Evolutionary conservation across 1,140 invertebrate genomes (phyloP), one percentile per base, ranked within the genome.

Genomic region (Palaemon carinicauda): DNA sequence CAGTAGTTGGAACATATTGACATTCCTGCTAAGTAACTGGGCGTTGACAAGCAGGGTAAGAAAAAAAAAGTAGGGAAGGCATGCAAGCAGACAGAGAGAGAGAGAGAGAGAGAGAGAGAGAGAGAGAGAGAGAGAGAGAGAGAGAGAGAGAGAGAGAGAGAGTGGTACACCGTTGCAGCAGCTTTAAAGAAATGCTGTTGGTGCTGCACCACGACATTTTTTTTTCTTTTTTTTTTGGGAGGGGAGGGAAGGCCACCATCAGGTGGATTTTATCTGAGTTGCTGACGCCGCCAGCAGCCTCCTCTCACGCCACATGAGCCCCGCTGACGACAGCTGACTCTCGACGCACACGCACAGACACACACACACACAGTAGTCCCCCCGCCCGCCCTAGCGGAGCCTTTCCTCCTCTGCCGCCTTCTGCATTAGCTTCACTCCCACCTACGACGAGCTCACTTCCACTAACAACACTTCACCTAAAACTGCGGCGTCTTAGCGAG

Each of bases 201-300:
- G 24, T 69, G 65, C 65, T 69, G 65, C 65, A 10, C 65, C 60
- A 24, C 29, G 24, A 69, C 65, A 41, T 41, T 41, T 41, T 69
- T 69, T 69, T 69, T 24, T 21, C n/a, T 24, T 69, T 27, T 41
- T 41, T 41, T 41, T 41, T 41, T 41, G 41, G 12, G 12, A 12
- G 41, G 41, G 41, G n/a, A 21, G 24, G 65, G 41, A 41, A 41
- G 41, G 41, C 41, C 65, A 31, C 24, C 65, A 69, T 69, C 65
- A 69, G 65, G 65, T 69, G 65, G 65, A 69, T 69, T 69, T 69
- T 69, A 69, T 69, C 65, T 69, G 24, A 31, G 65, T 69, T 69
- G 65, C 65, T 69, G 65, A 69, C 65, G 65, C 65, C 65, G 65
- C 65, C 65, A 69, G 65, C 65, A 41, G 41, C 41, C 41, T 41